phyloP scores from a whole-genome alignment of 2,888 invertebrate species.

The Julus scanicus region DNA sequence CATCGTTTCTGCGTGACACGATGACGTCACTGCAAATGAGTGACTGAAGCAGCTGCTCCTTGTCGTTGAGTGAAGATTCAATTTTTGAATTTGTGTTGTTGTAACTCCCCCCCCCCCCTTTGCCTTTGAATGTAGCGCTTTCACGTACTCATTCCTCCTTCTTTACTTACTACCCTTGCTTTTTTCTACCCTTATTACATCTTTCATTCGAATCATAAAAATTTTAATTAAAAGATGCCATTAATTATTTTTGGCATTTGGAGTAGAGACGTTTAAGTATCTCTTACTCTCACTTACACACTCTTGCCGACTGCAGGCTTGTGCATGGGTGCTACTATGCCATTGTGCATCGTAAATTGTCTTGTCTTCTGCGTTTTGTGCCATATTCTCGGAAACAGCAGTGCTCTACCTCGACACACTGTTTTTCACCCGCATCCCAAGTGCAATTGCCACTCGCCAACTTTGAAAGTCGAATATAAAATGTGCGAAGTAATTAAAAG shows the following conservation, averaged over 20 bases:
- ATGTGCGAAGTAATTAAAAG: slow-evolving; percentile 21
- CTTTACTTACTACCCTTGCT: not conserved
- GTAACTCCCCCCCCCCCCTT: not conserved
- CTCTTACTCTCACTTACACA: not conserved
- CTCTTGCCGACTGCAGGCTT: not conserved
- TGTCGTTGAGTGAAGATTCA: slow-evolving; percentile 14
- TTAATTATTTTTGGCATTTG: slow-evolving; percentile 35
- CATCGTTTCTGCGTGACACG: slow-evolving; percentile 15
- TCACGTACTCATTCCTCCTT: not conserved
- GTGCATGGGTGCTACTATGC: not conserved
- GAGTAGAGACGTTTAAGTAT: slow-evolving; percentile 17
- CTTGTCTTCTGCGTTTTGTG: not conserved
- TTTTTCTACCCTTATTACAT: not conserved
- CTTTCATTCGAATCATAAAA: slow-evolving; percentile 36
- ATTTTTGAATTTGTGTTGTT: not conserved
- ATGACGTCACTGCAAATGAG: slow-evolving; percentile 26
- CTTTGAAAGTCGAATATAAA: not conserved
- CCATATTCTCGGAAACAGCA: not conserved
- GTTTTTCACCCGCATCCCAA: not conserved
- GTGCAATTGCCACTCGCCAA: not conserved
- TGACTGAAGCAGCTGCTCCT: not conserved
- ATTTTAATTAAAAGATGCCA: slow-evolving; percentile 39
- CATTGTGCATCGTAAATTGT: not conserved
- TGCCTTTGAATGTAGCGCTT: not conserved
- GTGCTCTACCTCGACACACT: not conserved